phyloP scores from a whole-genome alignment of 53 echinoderm and acorn worm species.

The Zoroaster sp. region DNA sequence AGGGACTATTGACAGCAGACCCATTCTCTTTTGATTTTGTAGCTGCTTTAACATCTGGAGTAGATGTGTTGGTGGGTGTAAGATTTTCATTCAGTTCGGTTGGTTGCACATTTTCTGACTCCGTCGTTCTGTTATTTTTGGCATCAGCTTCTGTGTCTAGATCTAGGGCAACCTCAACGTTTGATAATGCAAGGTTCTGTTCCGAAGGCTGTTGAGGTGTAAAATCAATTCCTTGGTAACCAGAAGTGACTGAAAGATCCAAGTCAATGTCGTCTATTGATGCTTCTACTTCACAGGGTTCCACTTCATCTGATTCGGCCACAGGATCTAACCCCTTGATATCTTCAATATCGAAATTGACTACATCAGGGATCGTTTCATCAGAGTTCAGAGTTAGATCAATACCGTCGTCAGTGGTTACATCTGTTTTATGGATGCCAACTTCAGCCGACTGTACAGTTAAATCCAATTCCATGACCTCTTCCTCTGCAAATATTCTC shows the following conservation, averaged over 20 bases:
- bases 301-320: not conserved
- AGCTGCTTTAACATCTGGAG: not conserved
- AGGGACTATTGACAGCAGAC: conserved; percentile 9
- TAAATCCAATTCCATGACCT: conserved; percentile 16
- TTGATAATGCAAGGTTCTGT: not conserved
- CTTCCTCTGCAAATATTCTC: not conserved
- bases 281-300: not conserved
- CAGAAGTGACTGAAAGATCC: conserved; percentile 42
- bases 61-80: not conserved
- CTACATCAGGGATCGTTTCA: not conserved
- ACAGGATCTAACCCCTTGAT: not conserved
- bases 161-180: conserved; percentile 7
- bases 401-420: not conserved
- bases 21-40: not conserved
- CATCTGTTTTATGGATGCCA: not conserved
- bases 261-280: conserved; percentile 1
- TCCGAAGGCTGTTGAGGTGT: not conserved
- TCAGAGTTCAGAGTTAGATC: conserved; percentile 13
- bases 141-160: not conserved
- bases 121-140: not conserved
- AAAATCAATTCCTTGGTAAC: not conserved
- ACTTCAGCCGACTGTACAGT: conserved; percentile 15
- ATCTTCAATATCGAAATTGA: conserved; percentile 1
- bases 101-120: not conserved
- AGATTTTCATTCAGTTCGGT: not conserved